These are phyloP conservation scores for Lepidocyrtinus sp. DNA, from an alignment of 2,888 invertebrate genomes.

Conservation along the genomic window DNA sequence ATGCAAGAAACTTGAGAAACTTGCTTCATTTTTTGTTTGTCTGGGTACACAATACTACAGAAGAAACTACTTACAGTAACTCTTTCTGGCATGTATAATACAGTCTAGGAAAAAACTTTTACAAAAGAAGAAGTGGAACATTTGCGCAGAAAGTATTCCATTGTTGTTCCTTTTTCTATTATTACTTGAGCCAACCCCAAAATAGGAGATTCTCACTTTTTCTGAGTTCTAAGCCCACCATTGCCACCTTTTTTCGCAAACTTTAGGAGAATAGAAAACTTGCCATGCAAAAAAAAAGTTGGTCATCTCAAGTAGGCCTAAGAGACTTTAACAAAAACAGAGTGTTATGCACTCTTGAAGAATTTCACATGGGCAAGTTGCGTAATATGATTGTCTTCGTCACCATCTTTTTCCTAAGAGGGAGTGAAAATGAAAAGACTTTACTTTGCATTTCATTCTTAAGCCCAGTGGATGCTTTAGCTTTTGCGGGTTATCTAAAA, in stretches of 20 bases:
- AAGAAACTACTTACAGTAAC: slow-evolving; percentile 50
- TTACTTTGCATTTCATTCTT: too few species aligned
- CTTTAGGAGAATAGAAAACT: slow-evolving; percentile 17
- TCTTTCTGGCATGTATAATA: slow-evolving; percentile 50
- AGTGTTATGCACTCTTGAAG: too few species aligned
- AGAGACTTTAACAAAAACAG: slow-evolving; percentile 58
- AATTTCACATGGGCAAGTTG: too few species aligned
- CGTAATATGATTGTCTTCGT: too few species aligned
- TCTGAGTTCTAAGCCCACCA: slow-evolving; percentile 17
- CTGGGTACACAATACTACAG: slow-evolving; percentile 35
- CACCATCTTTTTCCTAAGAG: too few species aligned
- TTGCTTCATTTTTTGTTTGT: slow-evolving; percentile 19
- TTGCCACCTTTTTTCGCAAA: slow-evolving; percentile 13
- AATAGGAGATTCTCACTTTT: slow-evolving; percentile 23
- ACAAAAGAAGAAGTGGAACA: not conserved
- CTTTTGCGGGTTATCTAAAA: too few species aligned
- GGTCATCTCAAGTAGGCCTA: slow-evolving; percentile 58
- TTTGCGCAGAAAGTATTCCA: too few species aligned
- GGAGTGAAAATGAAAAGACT: too few species aligned
- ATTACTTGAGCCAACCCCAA: slow-evolving; percentile 17
- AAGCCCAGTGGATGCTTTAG: too few species aligned
- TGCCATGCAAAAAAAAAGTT: slow-evolving; percentile 51
- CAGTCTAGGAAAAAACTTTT: not conserved
- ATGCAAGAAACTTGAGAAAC: slow-evolving; percentile 4
- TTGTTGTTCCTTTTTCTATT: slow-evolving; percentile 24